A percentile compares a stretch with the other conserved stretches of the same genome.
Evolutionary conservation across 2,888 invertebrate species (phyloP).

Genomic region (Helicoverpa assulta): DNA sequence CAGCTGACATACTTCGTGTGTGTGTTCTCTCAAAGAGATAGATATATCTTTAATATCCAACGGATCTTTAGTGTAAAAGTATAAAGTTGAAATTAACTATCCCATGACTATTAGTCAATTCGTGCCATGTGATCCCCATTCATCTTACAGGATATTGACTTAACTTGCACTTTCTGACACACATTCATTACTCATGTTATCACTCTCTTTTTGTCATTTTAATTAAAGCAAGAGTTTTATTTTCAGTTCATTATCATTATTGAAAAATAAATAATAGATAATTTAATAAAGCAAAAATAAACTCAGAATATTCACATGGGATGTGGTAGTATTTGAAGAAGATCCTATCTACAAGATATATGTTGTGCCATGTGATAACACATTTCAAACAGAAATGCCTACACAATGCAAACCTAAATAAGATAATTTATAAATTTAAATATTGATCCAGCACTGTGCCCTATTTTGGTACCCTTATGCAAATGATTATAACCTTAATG

Average conservation of each 20-base stretch:
- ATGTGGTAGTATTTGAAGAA: too few relatives aligned
- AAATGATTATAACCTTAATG: conserved; percentile 24
- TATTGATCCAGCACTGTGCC: not conserved
- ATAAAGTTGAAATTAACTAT: conserved; percentile 11
- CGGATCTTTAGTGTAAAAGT: conserved; percentile 8
- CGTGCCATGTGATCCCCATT: conserved; percentile 22
- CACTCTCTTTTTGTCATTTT: not conserved
- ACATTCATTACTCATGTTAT: not conserved
- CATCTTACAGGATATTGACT: conserved; percentile 10
- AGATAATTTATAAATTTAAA: not conserved
- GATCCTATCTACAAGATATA: too few relatives aligned
- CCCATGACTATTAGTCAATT: conserved; percentile 22
- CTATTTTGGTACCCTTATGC: conserved; percentile 1
- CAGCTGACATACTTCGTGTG: conserved; percentile 71
- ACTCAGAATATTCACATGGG: too few relatives aligned
- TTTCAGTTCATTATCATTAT: too few relatives aligned
- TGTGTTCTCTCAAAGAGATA: conserved; percentile 25
- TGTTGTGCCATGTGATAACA: too few relatives aligned
- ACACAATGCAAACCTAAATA: too few relatives aligned
- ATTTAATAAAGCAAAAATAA: too few relatives aligned
- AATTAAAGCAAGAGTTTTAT: not conserved
- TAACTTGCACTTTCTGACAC: not conserved
- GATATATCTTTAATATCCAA: conserved; percentile 15
- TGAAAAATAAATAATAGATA: too few relatives aligned
- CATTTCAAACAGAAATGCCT: too few relatives aligned